phyloP scores from a whole-genome alignment of 2,113 vertebrate species.

The Plotosus lineatus region DNA sequence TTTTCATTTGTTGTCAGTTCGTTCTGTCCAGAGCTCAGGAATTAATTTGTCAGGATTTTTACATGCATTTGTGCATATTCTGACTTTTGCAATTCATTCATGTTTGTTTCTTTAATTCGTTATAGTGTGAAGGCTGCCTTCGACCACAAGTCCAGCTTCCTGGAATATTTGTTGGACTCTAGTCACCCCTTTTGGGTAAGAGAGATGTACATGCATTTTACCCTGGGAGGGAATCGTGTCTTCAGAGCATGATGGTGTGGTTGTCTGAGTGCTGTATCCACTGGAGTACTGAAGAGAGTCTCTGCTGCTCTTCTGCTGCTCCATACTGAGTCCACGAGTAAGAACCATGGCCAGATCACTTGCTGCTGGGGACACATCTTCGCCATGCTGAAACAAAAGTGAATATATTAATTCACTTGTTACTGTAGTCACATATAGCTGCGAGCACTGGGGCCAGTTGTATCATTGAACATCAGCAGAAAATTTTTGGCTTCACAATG shows the following conservation, averaged over 20 bases:
- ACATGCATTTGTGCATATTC: no score
- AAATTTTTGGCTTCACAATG: no score
- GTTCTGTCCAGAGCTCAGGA: no score
- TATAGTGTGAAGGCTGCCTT: no score
- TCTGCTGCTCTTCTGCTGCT: conserved; percentile 95
- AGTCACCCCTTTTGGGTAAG: not conserved
- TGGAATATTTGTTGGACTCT: not conserved
- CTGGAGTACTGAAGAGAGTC: conserved; percentile 95
- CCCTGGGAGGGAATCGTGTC: conserved; percentile 98
- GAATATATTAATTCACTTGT: no score
- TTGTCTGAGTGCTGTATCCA: conserved; percentile 95
- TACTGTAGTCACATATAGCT: no score
- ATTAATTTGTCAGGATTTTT: no score
- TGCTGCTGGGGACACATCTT: conserved; percentile 90
- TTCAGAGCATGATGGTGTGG: conserved; percentile 94
- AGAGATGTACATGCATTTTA: conserved; percentile 51
- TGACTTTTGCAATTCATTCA: no score
- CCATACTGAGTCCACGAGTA: conserved; percentile 88
- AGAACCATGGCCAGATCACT: conserved; percentile 95
- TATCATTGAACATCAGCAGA: no score
- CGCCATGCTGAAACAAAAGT: conserved; percentile 81
- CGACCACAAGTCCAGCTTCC: not conserved
- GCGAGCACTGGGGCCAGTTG: no score
- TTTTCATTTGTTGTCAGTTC: no score
- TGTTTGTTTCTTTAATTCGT: no score